Evolutionary conservation across 2,113 vertebrate genomes (phyloP).

Genomic region (Archilochus colubris): DNA sequence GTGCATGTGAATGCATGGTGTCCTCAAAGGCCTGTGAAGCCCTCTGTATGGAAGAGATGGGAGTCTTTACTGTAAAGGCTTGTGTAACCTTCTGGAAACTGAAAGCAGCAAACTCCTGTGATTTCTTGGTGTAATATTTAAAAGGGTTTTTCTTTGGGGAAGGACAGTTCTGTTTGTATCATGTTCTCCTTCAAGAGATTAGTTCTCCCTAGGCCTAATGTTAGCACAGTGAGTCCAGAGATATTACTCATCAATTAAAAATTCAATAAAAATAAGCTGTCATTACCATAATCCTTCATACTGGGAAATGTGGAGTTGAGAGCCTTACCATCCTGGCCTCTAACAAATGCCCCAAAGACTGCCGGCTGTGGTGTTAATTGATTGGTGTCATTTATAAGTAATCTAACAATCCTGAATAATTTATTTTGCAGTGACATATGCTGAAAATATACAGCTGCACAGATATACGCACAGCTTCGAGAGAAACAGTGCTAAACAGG

Average conservation of each 20-base stretch:
- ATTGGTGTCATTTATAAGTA: constrained; percentile 72
- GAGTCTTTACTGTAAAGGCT: not conserved
- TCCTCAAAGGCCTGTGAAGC: not conserved
- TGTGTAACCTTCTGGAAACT: not conserved
- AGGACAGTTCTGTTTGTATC: not conserved
- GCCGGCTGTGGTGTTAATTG: constrained; percentile 51
- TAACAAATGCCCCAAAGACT: constrained; percentile 53
- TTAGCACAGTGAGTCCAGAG: not conserved
- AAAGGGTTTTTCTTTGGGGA: not conserved
- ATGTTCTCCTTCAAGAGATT: constrained; percentile 14
- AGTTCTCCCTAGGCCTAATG: not conserved
- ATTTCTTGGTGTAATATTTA: not conserved
- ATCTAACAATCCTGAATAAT: constrained; percentile 74
- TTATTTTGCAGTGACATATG: constrained; percentile 69
- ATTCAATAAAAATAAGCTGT: constrained; percentile 48
- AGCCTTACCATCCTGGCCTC: constrained; percentile 13
- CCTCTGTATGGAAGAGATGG: not conserved
- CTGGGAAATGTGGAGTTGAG: constrained; percentile 25
- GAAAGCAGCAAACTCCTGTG: not conserved
- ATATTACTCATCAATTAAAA: constrained; percentile 55
- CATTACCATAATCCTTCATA: constrained; percentile 52
- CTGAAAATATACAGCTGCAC: constrained; percentile 64
- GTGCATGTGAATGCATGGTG: accelerated
- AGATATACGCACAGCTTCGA: not conserved
- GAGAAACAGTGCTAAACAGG: not conserved